Percentiles rank a stretch among this genome's conserved stretches.
phyloP scores from a whole-genome alignment of 2,888 invertebrate species.

The Dendrolimus pini region DNA sequence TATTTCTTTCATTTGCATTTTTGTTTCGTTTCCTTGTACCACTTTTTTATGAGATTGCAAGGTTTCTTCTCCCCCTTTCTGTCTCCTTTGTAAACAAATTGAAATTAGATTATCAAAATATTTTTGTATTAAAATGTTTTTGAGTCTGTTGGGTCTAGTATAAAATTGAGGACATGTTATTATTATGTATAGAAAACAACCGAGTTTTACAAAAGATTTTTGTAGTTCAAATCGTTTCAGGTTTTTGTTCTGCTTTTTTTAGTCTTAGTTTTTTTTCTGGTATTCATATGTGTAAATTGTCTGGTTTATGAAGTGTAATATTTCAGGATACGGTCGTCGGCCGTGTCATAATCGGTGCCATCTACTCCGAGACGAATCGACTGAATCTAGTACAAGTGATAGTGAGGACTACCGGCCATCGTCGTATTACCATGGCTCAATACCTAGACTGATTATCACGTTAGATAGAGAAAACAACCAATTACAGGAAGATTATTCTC shows the following conservation, averaged over 20 bases:
- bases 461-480: slow-evolving; percentile 59
- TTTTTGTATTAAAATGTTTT: too few relatives aligned
- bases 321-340: slow-evolving; percentile 59
- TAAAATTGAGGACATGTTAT: too few relatives aligned
- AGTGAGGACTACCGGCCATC: slow-evolving; percentile 47
- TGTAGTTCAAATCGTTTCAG: slow-evolving; percentile 2
- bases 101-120: too few relatives aligned
- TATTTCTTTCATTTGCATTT: slow-evolving; percentile 3
- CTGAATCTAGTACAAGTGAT: slow-evolving; percentile 62
- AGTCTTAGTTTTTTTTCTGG: slow-evolving; percentile 13
- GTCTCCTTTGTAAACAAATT: too few relatives aligned
- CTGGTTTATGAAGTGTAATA: slow-evolving; percentile 25
- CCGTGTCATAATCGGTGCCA: slow-evolving; percentile 45
- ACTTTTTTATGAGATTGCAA: too few relatives aligned
- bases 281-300: slow-evolving; percentile 9
- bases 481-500: slow-evolving; percentile 52
- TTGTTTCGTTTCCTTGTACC: background rate
- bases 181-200: too few relatives aligned
- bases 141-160: too few relatives aligned
- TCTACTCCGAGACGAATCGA: slow-evolving; percentile 48
- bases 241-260: slow-evolving; percentile 10
- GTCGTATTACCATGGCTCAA: slow-evolving; percentile 53
- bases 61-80: too few relatives aligned
- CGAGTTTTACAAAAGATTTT: too few relatives aligned
- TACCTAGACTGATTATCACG: slow-evolving; percentile 61